Conservation (phyloP, 2,113 vertebrate genomes). For the Festucalex cinctus region DNA sequence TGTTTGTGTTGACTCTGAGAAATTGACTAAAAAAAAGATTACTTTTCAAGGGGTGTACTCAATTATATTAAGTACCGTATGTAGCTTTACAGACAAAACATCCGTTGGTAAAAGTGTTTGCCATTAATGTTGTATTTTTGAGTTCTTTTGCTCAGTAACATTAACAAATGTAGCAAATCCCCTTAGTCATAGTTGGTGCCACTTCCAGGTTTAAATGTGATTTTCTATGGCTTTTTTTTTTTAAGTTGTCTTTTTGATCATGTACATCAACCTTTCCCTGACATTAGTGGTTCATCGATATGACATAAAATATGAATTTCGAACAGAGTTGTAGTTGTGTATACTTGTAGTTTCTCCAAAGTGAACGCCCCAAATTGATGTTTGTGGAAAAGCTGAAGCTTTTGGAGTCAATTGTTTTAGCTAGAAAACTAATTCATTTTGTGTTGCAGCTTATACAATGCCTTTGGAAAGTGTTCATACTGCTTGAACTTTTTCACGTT, state of each 20-base stretch:
- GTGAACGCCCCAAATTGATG: background rate
- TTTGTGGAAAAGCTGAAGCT: background rate
- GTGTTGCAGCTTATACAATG: background rate
- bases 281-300: background rate
- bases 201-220: slow-evolving; percentile 13
- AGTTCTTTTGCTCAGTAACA: slow-evolving; percentile 11
- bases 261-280: slow-evolving; percentile 7
- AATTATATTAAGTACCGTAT: background rate
- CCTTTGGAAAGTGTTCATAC: no score
- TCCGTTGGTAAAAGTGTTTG: background rate
- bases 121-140: slow-evolving; percentile 13
- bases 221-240: slow-evolving; percentile 6
- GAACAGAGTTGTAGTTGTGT: background rate
- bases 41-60: background rate
- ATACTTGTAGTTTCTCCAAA: background rate
- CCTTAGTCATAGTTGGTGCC: slow-evolving; percentile 5
- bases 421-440: slow-evolving; percentile 14
- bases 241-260: slow-evolving; percentile 8
- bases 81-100: slow-evolving; percentile 17
- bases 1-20: background rate
- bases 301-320: background rate
- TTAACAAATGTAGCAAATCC: slow-evolving; percentile 4
- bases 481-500: no score
- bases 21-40: background rate
- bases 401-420: background rate